Conservation (phyloP, 2,113 vertebrate species). For the Octodon degus region DNA sequence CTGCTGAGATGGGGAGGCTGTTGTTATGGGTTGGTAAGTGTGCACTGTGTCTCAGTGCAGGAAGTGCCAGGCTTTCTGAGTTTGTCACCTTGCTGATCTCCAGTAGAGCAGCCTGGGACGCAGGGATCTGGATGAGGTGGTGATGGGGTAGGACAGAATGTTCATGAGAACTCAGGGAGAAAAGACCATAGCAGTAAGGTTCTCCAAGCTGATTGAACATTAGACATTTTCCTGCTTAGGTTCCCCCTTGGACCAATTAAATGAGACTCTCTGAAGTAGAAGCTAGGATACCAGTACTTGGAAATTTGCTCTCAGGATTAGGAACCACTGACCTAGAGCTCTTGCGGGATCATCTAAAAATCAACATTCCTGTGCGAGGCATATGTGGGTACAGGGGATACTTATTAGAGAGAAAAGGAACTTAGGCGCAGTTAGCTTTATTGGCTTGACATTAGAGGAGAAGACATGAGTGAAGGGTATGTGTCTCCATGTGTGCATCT, state of each 20-base stretch:
- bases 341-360: background rate
- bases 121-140: background rate
- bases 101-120: background rate
- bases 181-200: background rate
- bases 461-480: background rate
- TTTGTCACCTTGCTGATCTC: background rate
- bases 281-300: background rate
- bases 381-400: accelerated
- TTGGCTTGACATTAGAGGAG: background rate
- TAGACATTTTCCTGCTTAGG: background rate
- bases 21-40: conserved; percentile 77
- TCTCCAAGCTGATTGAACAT: background rate
- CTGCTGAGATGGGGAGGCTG: conserved; percentile 59
- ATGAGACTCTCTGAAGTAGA: background rate
- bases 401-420: background rate
- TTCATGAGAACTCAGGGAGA: background rate
- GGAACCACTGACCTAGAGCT: background rate
- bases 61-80: background rate
- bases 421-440: background rate
- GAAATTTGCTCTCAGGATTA: background rate
- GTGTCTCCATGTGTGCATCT: background rate
- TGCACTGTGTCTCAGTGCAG: background rate
- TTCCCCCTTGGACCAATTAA: background rate
- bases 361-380: background rate
- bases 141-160: background rate